A percentile compares a stretch with the other conserved stretches of the same genome.
Evolutionary conservation across 1,140 invertebrate genomes (phyloP).

Genomic region (Bombyx mandarina): DNA sequence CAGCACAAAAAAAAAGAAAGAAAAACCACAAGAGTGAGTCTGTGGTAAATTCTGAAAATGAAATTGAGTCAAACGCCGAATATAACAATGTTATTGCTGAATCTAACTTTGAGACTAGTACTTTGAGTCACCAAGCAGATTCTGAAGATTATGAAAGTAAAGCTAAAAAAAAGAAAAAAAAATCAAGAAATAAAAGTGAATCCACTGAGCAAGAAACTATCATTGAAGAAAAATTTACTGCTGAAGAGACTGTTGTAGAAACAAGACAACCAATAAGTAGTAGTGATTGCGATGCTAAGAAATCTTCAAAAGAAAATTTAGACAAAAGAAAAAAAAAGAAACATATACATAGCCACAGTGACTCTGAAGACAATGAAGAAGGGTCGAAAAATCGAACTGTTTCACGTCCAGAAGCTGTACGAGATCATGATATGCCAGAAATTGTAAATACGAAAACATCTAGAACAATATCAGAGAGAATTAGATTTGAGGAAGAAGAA

Average conservation of each 20-base stretch:
- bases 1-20: constrained; percentile 14
- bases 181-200: constrained; percentile 9
- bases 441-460: constrained; percentile 10
- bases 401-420: no score
- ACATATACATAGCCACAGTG: not conserved
- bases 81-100: not conserved
- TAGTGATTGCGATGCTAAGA: not conserved
- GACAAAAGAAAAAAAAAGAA: constrained; percentile 14
- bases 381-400: not conserved
- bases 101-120: not conserved
- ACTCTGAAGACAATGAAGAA: not conserved
- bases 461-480: constrained; percentile 30
- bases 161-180: constrained; percentile 31
- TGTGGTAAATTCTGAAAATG: constrained; percentile 22
- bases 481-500: constrained; percentile 38
- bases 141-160: constrained; percentile 7
- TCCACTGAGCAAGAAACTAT: constrained; percentile 3
- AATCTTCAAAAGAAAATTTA: constrained; percentile 22
- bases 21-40: constrained; percentile 13
- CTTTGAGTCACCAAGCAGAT: not conserved
- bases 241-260: not conserved
- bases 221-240: constrained; percentile 3
- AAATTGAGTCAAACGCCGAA: constrained; percentile 4
- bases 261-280: not conserved
- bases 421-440: constrained; percentile 8